These are phyloP conservation scores for Holocentrus rufus DNA, from an alignment of 2,797 vertebrate species.

Conservation along the genomic window DNA sequence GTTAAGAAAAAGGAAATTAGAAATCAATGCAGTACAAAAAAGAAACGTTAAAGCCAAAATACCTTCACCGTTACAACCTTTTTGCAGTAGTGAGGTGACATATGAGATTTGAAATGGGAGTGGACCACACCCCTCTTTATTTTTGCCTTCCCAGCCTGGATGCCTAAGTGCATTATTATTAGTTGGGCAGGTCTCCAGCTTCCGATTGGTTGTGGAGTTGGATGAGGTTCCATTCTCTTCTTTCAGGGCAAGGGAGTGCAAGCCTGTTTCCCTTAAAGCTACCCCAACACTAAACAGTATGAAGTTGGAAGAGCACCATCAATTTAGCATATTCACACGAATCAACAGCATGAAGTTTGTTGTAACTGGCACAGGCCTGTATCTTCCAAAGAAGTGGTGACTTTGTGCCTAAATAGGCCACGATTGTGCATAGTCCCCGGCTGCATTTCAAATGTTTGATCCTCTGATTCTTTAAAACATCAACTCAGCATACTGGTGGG, in stretches of 20 bases:
- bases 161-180: conserved; percentile 57
- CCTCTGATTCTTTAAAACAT: background rate
- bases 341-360: background rate
- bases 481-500: background rate
- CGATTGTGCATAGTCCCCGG: background rate
- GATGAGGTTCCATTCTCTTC: conserved; percentile 27
- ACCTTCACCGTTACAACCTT: background rate
- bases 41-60: background rate
- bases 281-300: background rate
- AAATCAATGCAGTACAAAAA: background rate
- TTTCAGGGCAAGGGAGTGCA: background rate
- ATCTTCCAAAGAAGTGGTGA: background rate
- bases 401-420: background rate
- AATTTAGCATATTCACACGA: background rate
- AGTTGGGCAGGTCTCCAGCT: conserved; percentile 50
- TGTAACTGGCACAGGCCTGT: background rate
- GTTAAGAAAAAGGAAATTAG: background rate
- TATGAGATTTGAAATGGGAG: conserved; percentile 6
- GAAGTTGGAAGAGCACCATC: background rate
- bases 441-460: background rate
- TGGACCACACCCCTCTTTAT: conserved; percentile 56
- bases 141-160: conserved; percentile 39
- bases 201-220: conserved; percentile 33
- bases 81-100: background rate
- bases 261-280: background rate